These are phyloP conservation scores for Caradrina kadenii DNA, from an alignment of 2,888 invertebrate genomes.

Conservation along the genomic window DNA sequence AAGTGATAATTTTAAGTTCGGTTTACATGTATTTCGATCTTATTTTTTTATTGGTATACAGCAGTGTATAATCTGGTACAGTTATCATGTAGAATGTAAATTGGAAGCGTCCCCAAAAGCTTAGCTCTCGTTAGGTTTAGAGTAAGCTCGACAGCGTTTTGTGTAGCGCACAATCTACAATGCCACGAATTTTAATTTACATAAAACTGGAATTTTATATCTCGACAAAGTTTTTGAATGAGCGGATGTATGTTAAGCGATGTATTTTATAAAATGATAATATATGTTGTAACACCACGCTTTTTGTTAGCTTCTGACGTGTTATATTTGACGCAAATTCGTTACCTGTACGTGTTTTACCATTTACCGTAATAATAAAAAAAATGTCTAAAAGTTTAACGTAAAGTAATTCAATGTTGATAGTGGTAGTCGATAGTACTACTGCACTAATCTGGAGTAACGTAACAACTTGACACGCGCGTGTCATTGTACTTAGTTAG, in stretches of 20 bases:
- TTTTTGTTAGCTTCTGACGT: constrained; percentile 80
- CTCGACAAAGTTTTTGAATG: constrained; percentile 70
- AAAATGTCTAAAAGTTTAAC: constrained; percentile 73
- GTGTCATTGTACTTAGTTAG: constrained; percentile 89
- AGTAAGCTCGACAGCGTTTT: constrained; percentile 68
- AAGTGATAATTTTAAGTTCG: constrained; percentile 84
- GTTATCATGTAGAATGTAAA: constrained; percentile 74
- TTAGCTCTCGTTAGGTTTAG: constrained; percentile 77
- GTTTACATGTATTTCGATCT: constrained; percentile 76
- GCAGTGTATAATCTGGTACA: constrained; percentile 78
- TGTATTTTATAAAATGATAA: constrained; percentile 70
- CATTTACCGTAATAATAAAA: constrained; percentile 70
- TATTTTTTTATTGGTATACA: constrained; percentile 72
- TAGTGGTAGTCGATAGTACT: constrained; percentile 66
- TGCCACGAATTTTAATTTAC: constrained; percentile 61
- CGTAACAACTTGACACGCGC: constrained; percentile 67
- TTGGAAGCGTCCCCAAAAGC: constrained; percentile 74
- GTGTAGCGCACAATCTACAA: constrained; percentile 84
- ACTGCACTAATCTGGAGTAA: constrained; percentile 54
- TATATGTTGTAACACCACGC: constrained; percentile 73
- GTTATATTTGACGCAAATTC: constrained; percentile 77
- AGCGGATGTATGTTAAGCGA: constrained; percentile 73
- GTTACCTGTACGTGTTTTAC: constrained; percentile 77
- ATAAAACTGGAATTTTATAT: constrained; percentile 63
- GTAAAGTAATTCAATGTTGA: constrained; percentile 58